Evolutionary conservation across 2,888 invertebrate genomes (phyloP), one percentile per base, ranked within the genome.

Genomic region (Pammene aurita): DNA sequence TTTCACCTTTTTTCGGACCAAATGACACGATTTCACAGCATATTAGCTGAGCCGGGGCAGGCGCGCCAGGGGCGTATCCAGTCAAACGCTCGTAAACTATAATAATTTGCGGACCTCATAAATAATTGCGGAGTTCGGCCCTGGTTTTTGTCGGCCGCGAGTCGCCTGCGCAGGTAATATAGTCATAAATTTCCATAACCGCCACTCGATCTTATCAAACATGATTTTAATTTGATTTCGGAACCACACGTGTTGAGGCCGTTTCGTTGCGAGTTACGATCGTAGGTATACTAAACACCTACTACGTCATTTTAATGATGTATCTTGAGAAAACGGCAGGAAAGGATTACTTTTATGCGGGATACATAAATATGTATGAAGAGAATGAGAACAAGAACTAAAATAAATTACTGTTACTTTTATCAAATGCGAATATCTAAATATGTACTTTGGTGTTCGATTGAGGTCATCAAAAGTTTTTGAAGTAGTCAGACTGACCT

Each of bases 111-210:
- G 85, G 89, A 82, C 83, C 85, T 86, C 86, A 90, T 91, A 90
- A 92, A 92, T 92, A 92, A 92, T 90, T 91, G 87, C 87, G 83
- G 80, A 81, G 85, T 83, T 84, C 87, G 86, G 85, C 80, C 84
- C 89, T 84, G 86, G 87, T 89, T 90, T 88, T 90, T 88, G 88
- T 88, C 86, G 86, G 87, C 75, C 79, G 80, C 80, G 85, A 84
- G 90, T 92, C 90, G 90, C 87, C 81, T 78, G 89, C 89, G 89
- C 92, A 92, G 91, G 92, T 92, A 92, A 92, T 92, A 92, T 92
- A 92, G 92, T 92, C 92, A 92, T 92, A 92, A 92, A 92, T 92
- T 92, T 91, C 89, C 91, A 92, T 92, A 92, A 92, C 92, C 89
- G 90, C 91, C 92, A 91, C 87, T 90, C 90, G 92, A 92, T 92